Evolutionary conservation across 2,888 invertebrate species (phyloP).

Genomic region (Volucella inanis): DNA sequence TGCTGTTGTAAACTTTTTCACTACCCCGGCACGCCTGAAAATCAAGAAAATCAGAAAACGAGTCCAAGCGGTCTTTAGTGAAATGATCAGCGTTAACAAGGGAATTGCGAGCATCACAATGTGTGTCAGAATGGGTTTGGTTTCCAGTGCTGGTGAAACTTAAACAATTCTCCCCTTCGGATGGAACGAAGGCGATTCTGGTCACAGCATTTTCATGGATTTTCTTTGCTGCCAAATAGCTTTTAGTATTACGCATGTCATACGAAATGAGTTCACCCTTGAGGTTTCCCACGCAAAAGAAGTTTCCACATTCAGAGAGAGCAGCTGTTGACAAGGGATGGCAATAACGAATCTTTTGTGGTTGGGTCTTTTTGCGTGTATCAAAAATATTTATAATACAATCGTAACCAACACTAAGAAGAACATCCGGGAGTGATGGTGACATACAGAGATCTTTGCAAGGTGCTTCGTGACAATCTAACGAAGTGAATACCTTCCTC

Average conservation of each 20-base stretch:
- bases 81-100: slow-evolving; percentile 64
- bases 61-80: slow-evolving; percentile 79
- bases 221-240: slow-evolving; percentile 77
- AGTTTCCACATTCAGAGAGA: slow-evolving; percentile 81
- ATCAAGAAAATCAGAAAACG: slow-evolving; percentile 81
- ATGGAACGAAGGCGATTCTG: slow-evolving; percentile 80
- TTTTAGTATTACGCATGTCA: slow-evolving; percentile 80
- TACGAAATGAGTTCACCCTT: slow-evolving; percentile 82
- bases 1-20: slow-evolving; percentile 78
- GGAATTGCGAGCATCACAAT: slow-evolving; percentile 45
- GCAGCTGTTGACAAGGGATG: slow-evolving; percentile 81
- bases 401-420: slow-evolving; percentile 82
- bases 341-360: slow-evolving; percentile 77
- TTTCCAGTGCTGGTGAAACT: slow-evolving; percentile 77
- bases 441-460: slow-evolving; percentile 82
- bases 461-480: slow-evolving; percentile 80
- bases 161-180: slow-evolving; percentile 71
- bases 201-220: slow-evolving; percentile 80
- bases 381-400: slow-evolving; percentile 82
- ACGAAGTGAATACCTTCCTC: slow-evolving; percentile 78
- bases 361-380: slow-evolving; percentile 79
- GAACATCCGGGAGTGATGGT: slow-evolving; percentile 78
- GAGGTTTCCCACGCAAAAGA: slow-evolving; percentile 81
- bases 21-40: slow-evolving; percentile 77
- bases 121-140: slow-evolving; percentile 55